Base-by-base conservation (phyloP, 2,888 invertebrate species). In the Acanthosoma haemorrhoidale region DNA sequence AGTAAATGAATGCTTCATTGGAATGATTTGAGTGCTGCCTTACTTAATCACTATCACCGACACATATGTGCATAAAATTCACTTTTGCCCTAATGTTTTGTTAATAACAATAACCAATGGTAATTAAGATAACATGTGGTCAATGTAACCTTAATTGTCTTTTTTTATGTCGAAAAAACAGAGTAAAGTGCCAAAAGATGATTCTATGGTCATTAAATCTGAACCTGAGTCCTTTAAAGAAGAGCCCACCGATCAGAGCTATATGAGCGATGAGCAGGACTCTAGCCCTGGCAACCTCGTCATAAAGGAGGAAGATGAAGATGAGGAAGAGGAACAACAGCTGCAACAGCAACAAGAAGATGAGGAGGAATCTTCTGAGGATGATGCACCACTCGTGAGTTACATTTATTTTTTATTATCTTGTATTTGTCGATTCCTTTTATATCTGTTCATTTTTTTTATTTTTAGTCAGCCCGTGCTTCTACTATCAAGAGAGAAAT, bases 361-460 rank as follows among this genome's bases (percentile, higher is more conserved):
- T n/a, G 78, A 79, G 59, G 81, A 80, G 61, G 81, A 84, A 16
- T 86, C 87, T 2, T 88, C 87, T 74, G 89, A 90, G 74, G 90
- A 90, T 78, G 91, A 92, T 79, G 78, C 86, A 61, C 91, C 92
- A 75, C 80, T 91, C 84, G 91, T 91, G 83, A 82, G 81, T 78
- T 32, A 38, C 21, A 18, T 1, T 13, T 1, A 39, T 15, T 38
- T 32, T 64, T 29, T 34, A 66, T 39, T 0, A 8, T 3, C 2
- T 8, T 13, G 3, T 6, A 67, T 32, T 21, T 18, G 66, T 66
- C 21, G 36, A 13, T 25, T 43, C 4, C 15, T 41, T 8, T 66
- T 41, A 41, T 18, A 38, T 39, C 18, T 18, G 4, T 58, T 32
- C 31, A 2, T 32, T 25, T 29, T n/a, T 31, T 31, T 8, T 11